Base-by-base conservation (phyloP, 2,113 vertebrate genomes). In the Solea senegalensis region DNA sequence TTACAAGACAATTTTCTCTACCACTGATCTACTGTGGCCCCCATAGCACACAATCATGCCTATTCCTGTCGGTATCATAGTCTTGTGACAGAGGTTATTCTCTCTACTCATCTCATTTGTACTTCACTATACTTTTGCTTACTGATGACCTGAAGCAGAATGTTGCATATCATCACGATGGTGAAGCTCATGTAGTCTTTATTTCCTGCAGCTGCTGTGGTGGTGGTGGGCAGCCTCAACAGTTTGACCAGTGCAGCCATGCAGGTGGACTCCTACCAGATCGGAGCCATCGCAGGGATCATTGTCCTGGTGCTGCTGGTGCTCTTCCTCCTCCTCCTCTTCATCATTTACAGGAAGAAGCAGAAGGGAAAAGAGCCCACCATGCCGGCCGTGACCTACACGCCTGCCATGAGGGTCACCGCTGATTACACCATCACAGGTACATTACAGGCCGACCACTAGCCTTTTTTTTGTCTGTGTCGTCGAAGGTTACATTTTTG, bases 331-430 rank as follows among this genome's bases (percentile, higher is more conserved):
- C 90, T 99, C 65, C 93, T 94, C 0, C 88, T 99, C 66, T 97
- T 99, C 90, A 85, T 99, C 81, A 91, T 98, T 88, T 98, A 98
- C 82, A 93, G 95, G 81, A 97, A 96, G 27, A 98, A 96, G 80
- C 97, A 97, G 86, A 98, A 98, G 85, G 94, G 94, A 41, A 98
- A 99, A 90, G 96, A 97, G 72, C 90, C 95, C 3, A 79, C 93
- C 51, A 96, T 97, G 95, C 95, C 97, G 0, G 88, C 96, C 0
- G 97, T 99, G 57, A 95, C 95, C 53, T 99, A 99, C 84, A 96
- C 96, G 0, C 96, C 97, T 0, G 96, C 97, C 2, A 73, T 96
- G 92, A 94, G 96, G 74, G 94, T 94, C 71, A 91, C 93, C 12
- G 86, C 94, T 5, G 97, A 98, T 78, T 98, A 98, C 51, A 84